Evolutionary conservation across 1,140 invertebrate species (phyloP), one percentile per base, ranked within the genome.

Genomic region (Pseudomyrmex pallidus): DNA sequence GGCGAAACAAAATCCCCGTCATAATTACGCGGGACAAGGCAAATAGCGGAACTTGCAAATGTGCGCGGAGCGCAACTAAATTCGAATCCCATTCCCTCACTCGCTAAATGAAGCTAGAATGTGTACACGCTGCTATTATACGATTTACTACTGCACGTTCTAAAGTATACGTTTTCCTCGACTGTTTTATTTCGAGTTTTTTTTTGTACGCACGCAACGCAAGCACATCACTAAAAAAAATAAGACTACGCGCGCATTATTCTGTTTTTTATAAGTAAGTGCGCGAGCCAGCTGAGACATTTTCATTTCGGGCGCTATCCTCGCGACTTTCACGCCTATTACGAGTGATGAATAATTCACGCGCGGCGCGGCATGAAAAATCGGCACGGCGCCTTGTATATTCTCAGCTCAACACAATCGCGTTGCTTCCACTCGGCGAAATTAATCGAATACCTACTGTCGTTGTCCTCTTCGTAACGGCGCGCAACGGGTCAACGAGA

Each of bases 261-360:
- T 35, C 35, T 35, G 4, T 7, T 35, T 1, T 3, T 35, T 35
- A 1, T 35, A 35, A 70, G 44, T 70, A 59, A 44, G 68, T 83
- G 67, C 46, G n/a, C 25, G 12, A 64, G n/a, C 9, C 68, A 17
- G 25, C 10, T 61, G 52, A 20, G 13, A 83, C 62, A 78, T 83
- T 83, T 83, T 78, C 61, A 67, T 78, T 52, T 22, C 74, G 25
- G 48, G 48, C 7, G 15, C 20, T 17, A 20, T 17, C 57, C 57
- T 22, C 35, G 50, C 50, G 62, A 76, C 63, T 77, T 77, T 77
- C 61, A 67, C 54, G 44, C 44, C 62, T 64, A 66, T 83, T 63
- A 59, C 22, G 50, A 57, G 15, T n/a, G 48, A 83, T 83, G 82
- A 83, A 74, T 84, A 68, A 87, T 77, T 72, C 61, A 83, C 17